These are phyloP conservation scores for Centruroides sculpturatus DNA, from an alignment of 1,140 invertebrate genomes.

Conservation along the genomic window DNA sequence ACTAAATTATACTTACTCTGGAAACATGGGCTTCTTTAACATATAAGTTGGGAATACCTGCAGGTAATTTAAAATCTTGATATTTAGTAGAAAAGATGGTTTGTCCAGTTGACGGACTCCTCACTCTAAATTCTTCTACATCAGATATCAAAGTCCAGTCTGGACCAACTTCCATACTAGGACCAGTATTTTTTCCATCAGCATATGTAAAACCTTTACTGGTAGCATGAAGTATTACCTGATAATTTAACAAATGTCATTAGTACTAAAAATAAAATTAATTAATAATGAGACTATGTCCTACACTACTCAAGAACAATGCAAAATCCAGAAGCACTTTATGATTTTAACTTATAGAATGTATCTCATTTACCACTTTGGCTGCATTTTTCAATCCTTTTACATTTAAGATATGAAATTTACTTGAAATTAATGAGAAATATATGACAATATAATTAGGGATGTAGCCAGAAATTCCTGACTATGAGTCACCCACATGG, in stretches of 20 bases:
- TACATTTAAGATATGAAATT: no score
- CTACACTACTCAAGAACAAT: no score
- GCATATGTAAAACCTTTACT: constrained; percentile 8
- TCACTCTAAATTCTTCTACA: constrained; percentile 49
- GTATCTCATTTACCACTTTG: no score
- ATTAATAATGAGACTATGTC: no score
- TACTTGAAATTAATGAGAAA: no score
- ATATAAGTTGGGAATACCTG: constrained; percentile 17
- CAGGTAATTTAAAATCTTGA: constrained; percentile 52
- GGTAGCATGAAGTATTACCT: constrained; percentile 10
- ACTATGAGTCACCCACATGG: no score
- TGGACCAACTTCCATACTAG: constrained; percentile 29
- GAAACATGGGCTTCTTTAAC: constrained; percentile 51
- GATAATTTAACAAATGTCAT: not conserved
- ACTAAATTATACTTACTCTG: constrained; percentile 23
- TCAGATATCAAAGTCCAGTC: constrained; percentile 49
- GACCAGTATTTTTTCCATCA: constrained; percentile 15
- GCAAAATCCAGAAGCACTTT: no score
- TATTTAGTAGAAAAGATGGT: constrained; percentile 55
- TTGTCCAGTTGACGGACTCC: constrained; percentile 43
- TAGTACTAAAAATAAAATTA: no score
- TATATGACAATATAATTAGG: no score
- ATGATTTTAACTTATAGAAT: no score
- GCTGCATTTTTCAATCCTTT: no score
- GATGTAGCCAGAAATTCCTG: no score